Evolutionary conservation across 2,797 vertebrate genomes (phyloP).

Genomic region (Eulemur coronatus): DNA sequence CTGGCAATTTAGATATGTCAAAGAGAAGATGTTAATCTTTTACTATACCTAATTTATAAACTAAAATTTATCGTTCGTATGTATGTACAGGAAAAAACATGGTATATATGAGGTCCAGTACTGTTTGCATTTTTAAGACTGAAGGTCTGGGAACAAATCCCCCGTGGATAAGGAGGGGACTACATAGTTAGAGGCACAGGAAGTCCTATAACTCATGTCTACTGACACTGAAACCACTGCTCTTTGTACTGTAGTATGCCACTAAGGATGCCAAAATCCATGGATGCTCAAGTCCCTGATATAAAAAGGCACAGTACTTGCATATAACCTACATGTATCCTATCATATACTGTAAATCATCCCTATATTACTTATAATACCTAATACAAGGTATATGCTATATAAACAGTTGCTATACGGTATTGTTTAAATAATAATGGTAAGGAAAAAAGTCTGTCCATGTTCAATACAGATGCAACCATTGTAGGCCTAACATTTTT

Average conservation of each 20-base stretch:
- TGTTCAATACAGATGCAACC: background rate
- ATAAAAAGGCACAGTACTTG: background rate
- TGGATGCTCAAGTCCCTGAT: background rate
- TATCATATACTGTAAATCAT: background rate
- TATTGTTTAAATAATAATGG: background rate
- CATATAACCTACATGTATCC: background rate
- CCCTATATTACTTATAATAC: background rate
- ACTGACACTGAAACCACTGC: background rate
- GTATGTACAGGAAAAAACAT: background rate
- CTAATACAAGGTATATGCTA: background rate
- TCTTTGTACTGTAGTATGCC: background rate
- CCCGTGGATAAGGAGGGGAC: background rate
- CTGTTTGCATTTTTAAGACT: background rate
- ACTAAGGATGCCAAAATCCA: background rate
- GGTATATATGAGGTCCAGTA: background rate
- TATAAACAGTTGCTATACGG: background rate
- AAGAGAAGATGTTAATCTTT: background rate
- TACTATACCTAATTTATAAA: background rate
- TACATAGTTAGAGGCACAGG: background rate
- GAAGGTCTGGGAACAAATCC: background rate
- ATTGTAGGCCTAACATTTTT: background rate
- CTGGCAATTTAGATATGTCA: background rate
- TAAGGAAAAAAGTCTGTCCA: background rate
- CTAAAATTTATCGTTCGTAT: no score
- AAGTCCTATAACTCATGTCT: background rate